Evolutionary conservation across 2,113 vertebrate species (phyloP), one percentile per base, ranked within the genome.

Genomic region (Dasypus novemcinctus): DNA sequence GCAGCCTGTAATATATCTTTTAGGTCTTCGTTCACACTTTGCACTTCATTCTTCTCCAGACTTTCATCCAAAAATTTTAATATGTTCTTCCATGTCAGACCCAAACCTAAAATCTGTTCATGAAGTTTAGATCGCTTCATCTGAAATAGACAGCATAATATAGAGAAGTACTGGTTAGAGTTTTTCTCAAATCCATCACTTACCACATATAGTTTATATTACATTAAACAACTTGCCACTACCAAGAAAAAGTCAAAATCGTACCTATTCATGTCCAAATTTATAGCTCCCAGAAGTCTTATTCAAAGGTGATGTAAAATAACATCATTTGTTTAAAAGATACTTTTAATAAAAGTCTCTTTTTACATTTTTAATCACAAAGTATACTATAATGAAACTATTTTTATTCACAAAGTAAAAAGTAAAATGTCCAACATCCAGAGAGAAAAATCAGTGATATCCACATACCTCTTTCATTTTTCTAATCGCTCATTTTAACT

Each of bases 21-120:
- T 98, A 99, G 98, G 95, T 99, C 99, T 95, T 98, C 98, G 95
- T 98, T 98, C 95, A 98, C 98, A 93, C 95, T 97, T 93, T 98
- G 98, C 87, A 98, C 98, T 89, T 99, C 97, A 96, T 96, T 98
- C 98, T 99, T 99, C 95, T 99, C 98, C 95, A 99, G 97, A 95
- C 99, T 98, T 94, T 99, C 99, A 63, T 98, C 98, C 97, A 99
- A 98, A 98, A 99, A 99, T 96, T 98, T 98, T 96, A 98, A 96
- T 97, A 99, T 99, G 98, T 99, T 99, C 98, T 99, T 98, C 99
- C 99, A 99, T 9, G 99, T 99, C 95, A 99, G 98, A 87, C 98
- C 99, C 91, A 99, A 99, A 87, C 98, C 98, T 97, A 98, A 97
- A 96, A 99, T 98, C 91, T 98, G 97, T 96, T 99, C 98, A 97